A percentile compares a stretch with the other conserved stretches of the same genome.
phyloP scores from a whole-genome alignment of 1,140 invertebrate species.

The Rhyacophila brunnea region DNA sequence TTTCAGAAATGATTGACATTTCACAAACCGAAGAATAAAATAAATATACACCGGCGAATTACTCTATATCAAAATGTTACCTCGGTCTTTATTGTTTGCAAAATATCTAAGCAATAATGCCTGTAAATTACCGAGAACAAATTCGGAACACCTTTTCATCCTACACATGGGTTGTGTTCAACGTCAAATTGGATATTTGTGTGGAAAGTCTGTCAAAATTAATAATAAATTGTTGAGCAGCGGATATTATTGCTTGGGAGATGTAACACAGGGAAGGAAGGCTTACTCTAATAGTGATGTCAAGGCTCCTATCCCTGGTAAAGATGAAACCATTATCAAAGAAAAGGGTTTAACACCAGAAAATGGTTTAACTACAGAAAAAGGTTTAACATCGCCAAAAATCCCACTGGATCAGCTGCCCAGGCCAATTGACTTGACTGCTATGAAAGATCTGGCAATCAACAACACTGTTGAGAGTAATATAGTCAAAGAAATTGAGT shows the following conservation, averaged over 20 bases:
- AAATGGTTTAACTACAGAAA: background rate
- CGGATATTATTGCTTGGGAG: too few species aligned
- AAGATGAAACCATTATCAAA: background rate
- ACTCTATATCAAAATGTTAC: conserved; percentile 17
- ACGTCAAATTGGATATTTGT: conserved; percentile 8
- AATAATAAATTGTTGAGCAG: too few species aligned
- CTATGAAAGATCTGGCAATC: background rate
- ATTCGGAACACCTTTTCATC: conserved; percentile 3
- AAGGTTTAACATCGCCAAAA: background rate
- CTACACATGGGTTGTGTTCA: background rate
- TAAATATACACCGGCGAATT: background rate
- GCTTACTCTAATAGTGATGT: background rate
- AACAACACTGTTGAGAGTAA: background rate
- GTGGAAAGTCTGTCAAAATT: background rate
- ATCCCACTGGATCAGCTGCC: background rate
- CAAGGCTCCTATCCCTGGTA: too few species aligned
- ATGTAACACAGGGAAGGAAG: too few species aligned
- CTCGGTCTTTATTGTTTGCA: conserved; percentile 15
- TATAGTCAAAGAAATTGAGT: conserved; percentile 21
- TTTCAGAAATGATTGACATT: conserved; percentile 1
- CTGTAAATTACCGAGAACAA: background rate
- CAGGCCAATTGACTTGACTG: background rate
- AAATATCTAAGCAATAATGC: conserved; percentile 18
- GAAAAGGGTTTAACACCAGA: background rate
- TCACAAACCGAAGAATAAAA: background rate